Percentiles rank a stretch among this genome's conserved stretches.
phyloP scores from a whole-genome alignment of 2,113 vertebrate genomes.

The Heterotilapia buettikoferi region DNA sequence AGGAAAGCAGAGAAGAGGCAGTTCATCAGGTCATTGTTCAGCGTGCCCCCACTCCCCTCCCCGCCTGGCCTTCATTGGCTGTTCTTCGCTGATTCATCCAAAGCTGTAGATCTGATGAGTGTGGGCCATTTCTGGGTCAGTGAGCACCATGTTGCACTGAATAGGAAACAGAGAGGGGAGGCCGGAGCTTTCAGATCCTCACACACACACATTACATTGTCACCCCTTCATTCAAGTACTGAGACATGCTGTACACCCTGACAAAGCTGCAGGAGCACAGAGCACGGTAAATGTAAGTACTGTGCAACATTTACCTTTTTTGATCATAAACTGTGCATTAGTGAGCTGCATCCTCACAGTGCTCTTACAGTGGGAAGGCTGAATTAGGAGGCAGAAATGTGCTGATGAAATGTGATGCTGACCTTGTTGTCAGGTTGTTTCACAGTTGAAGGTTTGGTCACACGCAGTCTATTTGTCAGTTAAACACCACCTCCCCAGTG shows the following conservation, averaged over 20 bases:
- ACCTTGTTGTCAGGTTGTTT: neutral
- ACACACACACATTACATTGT: slow-evolving; percentile 7
- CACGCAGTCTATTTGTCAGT: neutral
- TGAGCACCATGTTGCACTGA: slow-evolving; percentile 55
- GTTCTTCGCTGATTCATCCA: slow-evolving; percentile 61
- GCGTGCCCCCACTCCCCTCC: neutral
- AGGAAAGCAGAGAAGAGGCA: neutral
- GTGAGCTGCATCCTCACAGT: neutral
- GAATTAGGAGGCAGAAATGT: neutral
- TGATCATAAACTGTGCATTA: neutral
- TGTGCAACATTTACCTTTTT: neutral
- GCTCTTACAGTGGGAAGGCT: neutral
- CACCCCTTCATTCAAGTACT: slow-evolving; percentile 7
- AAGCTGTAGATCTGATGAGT: slow-evolving; percentile 71
- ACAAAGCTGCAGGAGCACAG: slow-evolving; percentile 5
- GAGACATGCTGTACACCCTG: slow-evolving; percentile 4
- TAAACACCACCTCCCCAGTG: neutral
- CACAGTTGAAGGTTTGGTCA: neutral
- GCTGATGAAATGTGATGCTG: neutral
- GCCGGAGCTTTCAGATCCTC: slow-evolving; percentile 19
- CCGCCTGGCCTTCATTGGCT: slow-evolving; percentile 40
- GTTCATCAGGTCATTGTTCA: slow-evolving; percentile 29
- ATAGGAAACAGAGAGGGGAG: slow-evolving; percentile 37
- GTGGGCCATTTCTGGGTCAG: slow-evolving; percentile 70
- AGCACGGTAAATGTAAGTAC: slow-evolving; percentile 38